phyloP scores from a whole-genome alignment of 2,113 vertebrate species.

The Aptenodytes forsteri region DNA sequence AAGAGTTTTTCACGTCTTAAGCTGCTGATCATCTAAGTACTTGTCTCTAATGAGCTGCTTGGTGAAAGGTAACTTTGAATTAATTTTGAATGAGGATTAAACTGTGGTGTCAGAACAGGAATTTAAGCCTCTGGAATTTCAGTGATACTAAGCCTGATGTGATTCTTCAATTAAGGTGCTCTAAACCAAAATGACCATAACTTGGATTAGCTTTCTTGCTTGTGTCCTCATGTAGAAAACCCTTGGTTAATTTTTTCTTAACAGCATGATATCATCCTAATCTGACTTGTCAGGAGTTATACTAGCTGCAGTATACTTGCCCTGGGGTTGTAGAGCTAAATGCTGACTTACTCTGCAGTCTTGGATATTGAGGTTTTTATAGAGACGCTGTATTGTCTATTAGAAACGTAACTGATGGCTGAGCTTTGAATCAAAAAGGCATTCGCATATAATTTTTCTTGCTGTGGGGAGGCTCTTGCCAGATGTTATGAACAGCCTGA shows the following conservation, averaged over 20 bases:
- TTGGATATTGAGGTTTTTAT: neutral
- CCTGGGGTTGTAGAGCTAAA: neutral
- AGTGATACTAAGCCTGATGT: neutral
- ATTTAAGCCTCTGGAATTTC: neutral
- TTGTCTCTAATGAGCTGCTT: neutral
- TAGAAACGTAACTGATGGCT: neutral
- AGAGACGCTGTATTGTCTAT: neutral
- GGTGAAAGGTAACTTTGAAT: neutral
- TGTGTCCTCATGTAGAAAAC: neutral
- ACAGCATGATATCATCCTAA: neutral
- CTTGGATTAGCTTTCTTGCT: neutral
- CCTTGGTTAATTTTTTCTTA: neutral
- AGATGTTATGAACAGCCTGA: neutral
- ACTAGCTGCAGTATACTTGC: neutral
- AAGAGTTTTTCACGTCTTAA: neutral
- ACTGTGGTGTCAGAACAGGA: neutral
- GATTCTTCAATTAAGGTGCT: neutral
- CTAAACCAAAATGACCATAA: neutral
- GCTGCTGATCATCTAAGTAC: neutral
- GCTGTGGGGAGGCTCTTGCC: neutral
- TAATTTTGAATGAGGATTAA: neutral
- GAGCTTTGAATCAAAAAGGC: neutral
- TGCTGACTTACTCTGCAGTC: neutral
- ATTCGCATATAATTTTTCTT: fast-evolving
- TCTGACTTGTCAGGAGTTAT: neutral